A percentile compares a stretch with the other conserved stretches of the same genome.
Evolutionary conservation across 2,113 vertebrate genomes (phyloP).

Genomic region (Acrocephalus kingi): DNA sequence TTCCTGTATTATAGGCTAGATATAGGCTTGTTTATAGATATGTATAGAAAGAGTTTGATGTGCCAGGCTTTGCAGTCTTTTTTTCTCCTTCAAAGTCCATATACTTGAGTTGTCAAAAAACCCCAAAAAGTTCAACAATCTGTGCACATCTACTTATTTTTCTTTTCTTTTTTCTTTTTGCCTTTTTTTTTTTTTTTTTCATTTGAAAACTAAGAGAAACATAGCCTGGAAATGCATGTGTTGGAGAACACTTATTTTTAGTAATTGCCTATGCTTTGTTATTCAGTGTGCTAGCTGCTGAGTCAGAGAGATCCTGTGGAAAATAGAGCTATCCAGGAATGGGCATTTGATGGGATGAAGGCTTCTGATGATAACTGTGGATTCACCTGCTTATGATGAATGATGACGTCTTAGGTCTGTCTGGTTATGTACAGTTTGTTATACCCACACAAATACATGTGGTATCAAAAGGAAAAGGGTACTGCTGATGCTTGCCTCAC

Average conservation of each 20-base stretch:
- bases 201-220: not conserved
- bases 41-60: conserved; percentile 3
- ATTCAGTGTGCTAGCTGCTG: not conserved
- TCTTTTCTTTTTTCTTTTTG: not conserved
- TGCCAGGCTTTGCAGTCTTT: conserved; percentile 34
- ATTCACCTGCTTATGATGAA: not conserved
- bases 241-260: not conserved
- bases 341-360: not conserved
- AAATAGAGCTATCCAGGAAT: not conserved
- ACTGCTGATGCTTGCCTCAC: not conserved
- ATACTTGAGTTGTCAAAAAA: conserved; percentile 64
- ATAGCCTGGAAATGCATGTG: not conserved
- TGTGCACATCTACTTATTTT: not conserved
- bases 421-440: not conserved
- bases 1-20: conserved; percentile 52
- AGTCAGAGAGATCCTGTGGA: not conserved
- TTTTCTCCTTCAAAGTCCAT: conserved; percentile 20
- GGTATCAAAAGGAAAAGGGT: not conserved
- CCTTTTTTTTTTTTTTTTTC: not conserved
- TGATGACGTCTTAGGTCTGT: not conserved
- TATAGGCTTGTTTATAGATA: conserved; percentile 52
- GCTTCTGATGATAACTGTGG: not conserved
- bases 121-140: not conserved
- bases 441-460: not conserved
- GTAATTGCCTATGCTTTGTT: not conserved